A percentile compares a stretch with the other conserved stretches of the same genome.
These are phyloP conservation scores for Hirundo rustica DNA, from an alignment of 2,797 vertebrate genomes.

Conservation along the genomic window DNA sequence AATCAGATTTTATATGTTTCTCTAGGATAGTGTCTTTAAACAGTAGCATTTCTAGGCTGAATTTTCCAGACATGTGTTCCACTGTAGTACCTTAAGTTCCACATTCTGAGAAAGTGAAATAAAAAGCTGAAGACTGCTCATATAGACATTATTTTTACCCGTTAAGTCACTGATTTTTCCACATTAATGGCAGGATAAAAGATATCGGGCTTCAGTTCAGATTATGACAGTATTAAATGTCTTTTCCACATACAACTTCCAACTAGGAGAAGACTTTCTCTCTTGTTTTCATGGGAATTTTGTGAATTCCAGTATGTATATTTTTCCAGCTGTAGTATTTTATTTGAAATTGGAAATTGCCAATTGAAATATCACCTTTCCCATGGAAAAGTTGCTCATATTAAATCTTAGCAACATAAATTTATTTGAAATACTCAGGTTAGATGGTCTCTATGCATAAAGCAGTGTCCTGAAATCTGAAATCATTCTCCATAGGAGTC, in stretches of 20 bases:
- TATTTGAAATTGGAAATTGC: constrained; percentile 73
- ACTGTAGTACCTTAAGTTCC: constrained; percentile 33
- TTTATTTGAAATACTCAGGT: constrained; percentile 37
- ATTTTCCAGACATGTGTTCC: constrained; percentile 53
- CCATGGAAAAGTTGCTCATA: constrained; percentile 68
- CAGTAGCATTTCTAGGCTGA: neutral
- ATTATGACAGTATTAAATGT: constrained; percentile 77
- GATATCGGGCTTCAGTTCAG: constrained; percentile 77
- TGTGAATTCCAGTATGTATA: constrained; percentile 74
- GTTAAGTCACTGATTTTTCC: constrained; percentile 77
- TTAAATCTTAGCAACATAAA: constrained; percentile 51
- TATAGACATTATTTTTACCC: constrained; percentile 67
- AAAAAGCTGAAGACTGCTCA: constrained; percentile 47
- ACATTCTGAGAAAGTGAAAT: constrained; percentile 63
- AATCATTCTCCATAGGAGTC: neutral
- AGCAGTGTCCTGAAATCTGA: neutral
- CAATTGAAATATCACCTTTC: constrained; percentile 74
- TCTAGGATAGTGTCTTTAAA: neutral
- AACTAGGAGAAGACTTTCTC: constrained; percentile 70
- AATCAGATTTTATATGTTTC: neutral
- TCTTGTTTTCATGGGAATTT: constrained; percentile 75
- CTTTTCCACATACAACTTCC: constrained; percentile 75
- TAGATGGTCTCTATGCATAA: neutral
- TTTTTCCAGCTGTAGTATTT: constrained; percentile 78
- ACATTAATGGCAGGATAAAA: constrained; percentile 76